Conservation (phyloP, 1,140 invertebrate genomes). For the Ceratosolen fusciceps region DNA sequence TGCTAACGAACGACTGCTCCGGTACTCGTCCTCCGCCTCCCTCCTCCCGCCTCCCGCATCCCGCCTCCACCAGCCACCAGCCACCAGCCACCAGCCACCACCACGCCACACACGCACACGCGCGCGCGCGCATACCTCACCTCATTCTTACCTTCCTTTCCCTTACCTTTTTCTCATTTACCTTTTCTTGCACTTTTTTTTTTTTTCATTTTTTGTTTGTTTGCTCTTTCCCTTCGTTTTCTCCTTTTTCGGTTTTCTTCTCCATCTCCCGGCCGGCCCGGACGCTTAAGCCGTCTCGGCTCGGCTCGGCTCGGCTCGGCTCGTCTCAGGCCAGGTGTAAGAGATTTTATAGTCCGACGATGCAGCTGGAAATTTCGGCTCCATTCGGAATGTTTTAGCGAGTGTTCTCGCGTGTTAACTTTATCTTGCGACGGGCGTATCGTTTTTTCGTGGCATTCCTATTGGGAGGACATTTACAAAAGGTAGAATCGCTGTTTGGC, state of each 20-base stretch:
- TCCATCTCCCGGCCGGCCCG: too few relatives aligned
- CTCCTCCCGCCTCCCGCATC: too few relatives aligned
- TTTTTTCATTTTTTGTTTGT: too few relatives aligned
- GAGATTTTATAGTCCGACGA: conserved; percentile 35
- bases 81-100: too few relatives aligned
- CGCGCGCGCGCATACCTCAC: too few relatives aligned
- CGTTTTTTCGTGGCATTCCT: conserved; percentile 11
- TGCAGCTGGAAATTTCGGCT: conserved; percentile 40
- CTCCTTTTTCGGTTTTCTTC: conserved; percentile 18
- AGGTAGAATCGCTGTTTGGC: conserved; percentile 14
- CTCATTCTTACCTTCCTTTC: too few relatives aligned
- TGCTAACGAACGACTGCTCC: conserved; percentile 64
- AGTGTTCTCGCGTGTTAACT: conserved; percentile 30
- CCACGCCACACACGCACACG: too few relatives aligned
- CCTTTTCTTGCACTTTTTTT: too few relatives aligned
- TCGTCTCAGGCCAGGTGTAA: conserved; percentile 34
- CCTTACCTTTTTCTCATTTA: too few relatives aligned
- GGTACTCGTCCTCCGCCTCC: neutral
- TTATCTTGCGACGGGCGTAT: conserved; percentile 25
- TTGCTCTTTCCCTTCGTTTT: too few relatives aligned
- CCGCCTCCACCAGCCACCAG: too few relatives aligned
- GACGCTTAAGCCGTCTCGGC: neutral
- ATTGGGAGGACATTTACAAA: conserved; percentile 13
- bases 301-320: conserved; percentile 18
- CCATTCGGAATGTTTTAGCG: conserved; percentile 32